These are phyloP conservation scores for Dryobotodes eremita DNA, from an alignment of 2,888 invertebrate species.

Conservation along the genomic window DNA sequence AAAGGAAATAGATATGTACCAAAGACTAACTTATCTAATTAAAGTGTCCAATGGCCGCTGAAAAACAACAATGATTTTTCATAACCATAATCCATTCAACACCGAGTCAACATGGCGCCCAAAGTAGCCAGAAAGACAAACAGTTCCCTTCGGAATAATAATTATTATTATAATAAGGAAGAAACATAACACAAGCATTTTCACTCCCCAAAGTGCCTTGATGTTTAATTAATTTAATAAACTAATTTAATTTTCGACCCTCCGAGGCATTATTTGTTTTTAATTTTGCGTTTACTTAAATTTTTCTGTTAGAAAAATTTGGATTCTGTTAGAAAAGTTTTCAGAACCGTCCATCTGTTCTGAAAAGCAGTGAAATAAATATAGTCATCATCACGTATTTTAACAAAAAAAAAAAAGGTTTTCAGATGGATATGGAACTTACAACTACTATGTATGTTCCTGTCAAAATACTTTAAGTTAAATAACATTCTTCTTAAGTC, in stretches of 20 bases:
- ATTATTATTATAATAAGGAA: conserved; percentile 46
- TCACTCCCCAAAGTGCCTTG: conserved; percentile 48
- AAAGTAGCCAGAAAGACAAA: conserved; percentile 28
- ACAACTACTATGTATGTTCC: too few species aligned
- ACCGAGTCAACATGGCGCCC: background rate
- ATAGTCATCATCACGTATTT: background rate
- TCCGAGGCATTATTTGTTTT: conserved; percentile 46
- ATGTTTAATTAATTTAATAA: conserved; percentile 59
- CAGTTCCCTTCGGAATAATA: conserved; percentile 24
- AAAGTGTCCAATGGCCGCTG: background rate
- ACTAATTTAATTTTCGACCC: conserved; percentile 49
- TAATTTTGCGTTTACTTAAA: conserved; percentile 39
- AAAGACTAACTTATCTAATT: too few species aligned
- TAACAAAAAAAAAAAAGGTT: background rate
- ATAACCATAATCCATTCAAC: conserved; percentile 2
- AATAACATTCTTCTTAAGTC: background rate
- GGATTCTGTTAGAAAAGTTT: conserved; percentile 3
- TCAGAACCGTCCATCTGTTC: background rate
- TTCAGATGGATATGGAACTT: too few species aligned
- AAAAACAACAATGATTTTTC: background rate
- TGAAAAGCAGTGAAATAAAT: background rate
- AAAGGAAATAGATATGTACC: too few species aligned
- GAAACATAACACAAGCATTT: conserved; percentile 39
- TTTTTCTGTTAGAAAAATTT: conserved; percentile 14
- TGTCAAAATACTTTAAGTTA: background rate